These are phyloP conservation scores for Hesperophylax magnus DNA, from an alignment of 1,140 invertebrate species.

Conservation along the genomic window DNA sequence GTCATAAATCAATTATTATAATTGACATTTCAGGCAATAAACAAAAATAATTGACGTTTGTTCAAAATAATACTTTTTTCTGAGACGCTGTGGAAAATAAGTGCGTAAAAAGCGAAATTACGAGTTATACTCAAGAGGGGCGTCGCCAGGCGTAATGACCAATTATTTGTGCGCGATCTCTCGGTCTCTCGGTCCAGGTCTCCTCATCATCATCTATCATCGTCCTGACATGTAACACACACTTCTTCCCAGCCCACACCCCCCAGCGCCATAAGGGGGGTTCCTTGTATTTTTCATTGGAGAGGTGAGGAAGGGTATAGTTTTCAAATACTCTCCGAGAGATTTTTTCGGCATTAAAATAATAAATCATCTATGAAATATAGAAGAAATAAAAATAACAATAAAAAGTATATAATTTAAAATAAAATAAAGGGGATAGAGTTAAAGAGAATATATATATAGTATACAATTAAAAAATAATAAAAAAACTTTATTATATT, in stretches of 20 bases:
- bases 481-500: too few species aligned
- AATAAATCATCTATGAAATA: too few species aligned
- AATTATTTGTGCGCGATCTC: conserved; percentile 19
- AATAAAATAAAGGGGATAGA: too few species aligned
- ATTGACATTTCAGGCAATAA: too few species aligned
- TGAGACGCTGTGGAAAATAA: not conserved
- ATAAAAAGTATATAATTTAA: too few species aligned
- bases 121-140: not conserved
- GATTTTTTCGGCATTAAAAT: too few species aligned
- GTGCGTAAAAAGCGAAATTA: conserved; percentile 9
- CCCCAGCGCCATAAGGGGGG: not conserved
- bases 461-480: too few species aligned
- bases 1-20: too few species aligned
- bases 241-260: not conserved
- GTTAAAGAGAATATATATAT: too few species aligned
- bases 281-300: not conserved
- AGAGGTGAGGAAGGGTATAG: too few species aligned
- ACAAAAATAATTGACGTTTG: not conserved
- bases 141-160: conserved; percentile 16
- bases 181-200: not conserved
- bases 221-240: conserved; percentile 14
- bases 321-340: too few species aligned
- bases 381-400: too few species aligned
- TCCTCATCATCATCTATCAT: conserved; percentile 35
- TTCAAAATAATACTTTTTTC: not conserved